Evolutionary conservation across 2,888 invertebrate species (phyloP), one percentile per base, ranked within the genome.

Genomic region (Tortricodes alternella): DNA sequence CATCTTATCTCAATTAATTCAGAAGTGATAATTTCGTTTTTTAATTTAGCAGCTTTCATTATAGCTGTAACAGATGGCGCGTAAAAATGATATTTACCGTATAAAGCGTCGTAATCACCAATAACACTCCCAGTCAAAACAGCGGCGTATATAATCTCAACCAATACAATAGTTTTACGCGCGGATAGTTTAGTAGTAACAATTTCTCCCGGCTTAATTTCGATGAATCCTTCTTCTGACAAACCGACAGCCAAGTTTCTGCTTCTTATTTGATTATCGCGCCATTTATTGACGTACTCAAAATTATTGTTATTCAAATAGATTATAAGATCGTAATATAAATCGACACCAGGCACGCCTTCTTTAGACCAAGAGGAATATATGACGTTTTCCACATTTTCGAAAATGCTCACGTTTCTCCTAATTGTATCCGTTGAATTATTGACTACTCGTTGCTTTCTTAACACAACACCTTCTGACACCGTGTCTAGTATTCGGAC

Each of bases 11-110:
- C 82, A 7, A 87, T 58, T 16, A 71, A 61, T 61, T 85, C 80
- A 1, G 63, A 79, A 0, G 83, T 81, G 8, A 67, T 50, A 9
- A 85, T 66, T 65, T 76, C 71, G 51, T 87, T 89, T 0, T 55
- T 73, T 7, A 89, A 51, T 2, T 70, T 68, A 0, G 64, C 81
- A 1, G 78, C 79, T 60, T 62, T 75, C 86, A 89, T 82, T 1
- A 89, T 80, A 46, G 71, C 68, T 19, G 60, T 50, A 0, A 85
- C 65, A 0, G 73, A 59, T 0, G 87, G 86, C 0, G 86, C 76
- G 63, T 74, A 89, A 55, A 83, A 85, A 58, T 87, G 83, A 58
- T 88, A 79, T 60, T 78, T 80, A 0, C 88, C 88, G 19, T 83
- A 85, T 8, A 71, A 8, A 2, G 63, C 61, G 0, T 71, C 77